Evolutionary conservation across 2,888 invertebrate species (phyloP), one percentile per base, ranked within the genome.

Genomic region (Ophraella communa): DNA sequence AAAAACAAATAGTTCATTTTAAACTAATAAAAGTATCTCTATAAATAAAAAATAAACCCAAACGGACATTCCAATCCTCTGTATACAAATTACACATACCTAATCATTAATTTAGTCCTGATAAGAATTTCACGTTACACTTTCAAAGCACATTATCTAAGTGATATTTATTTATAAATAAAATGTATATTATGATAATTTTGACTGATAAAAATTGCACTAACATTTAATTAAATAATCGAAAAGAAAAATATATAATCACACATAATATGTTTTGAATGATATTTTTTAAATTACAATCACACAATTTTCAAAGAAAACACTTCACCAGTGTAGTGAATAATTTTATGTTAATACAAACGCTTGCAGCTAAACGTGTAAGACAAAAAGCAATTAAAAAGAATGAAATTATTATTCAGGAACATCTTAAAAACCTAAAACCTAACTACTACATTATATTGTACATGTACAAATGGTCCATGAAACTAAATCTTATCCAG

Each of bases 371-470:
- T n/a, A n/a, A n/a, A n/a, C n/a, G n/a, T n/a, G n/a, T n/a, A n/a
- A 11, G 11, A 10, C 1, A 33, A 33, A 4, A n/a, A 39, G 7
- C 10, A n/a, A 45, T 3, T 20, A 20, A 20, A 3, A n/a, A 47
- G n/a, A 47, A 21, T 23, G 56, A 33, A 45, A 56, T 45, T 30
- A 45, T 56, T 44, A 33, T 20, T 56, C 56, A 56, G 56, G 56
- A 56, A 56, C 56, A 56, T 45, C 20, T 18, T 45, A 56, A n/a
- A 23, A 14, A 54, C 54, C 17, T 39, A 45, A n/a, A n/a, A 20
- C 10, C 39, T 39, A 54, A 42, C 21, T 54, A 24, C 11, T 30
- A 54, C n/a, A 54, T 8, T 54, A 23, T 14, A 23, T 17, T 39
- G 39, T 17, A 39, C 39, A 39, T 14, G 7, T 17, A 39, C 39